Evolutionary conservation across 2,797 vertebrate species (phyloP), one percentile per base, ranked within the genome.

Genomic region (Danio albolineatus): DNA sequence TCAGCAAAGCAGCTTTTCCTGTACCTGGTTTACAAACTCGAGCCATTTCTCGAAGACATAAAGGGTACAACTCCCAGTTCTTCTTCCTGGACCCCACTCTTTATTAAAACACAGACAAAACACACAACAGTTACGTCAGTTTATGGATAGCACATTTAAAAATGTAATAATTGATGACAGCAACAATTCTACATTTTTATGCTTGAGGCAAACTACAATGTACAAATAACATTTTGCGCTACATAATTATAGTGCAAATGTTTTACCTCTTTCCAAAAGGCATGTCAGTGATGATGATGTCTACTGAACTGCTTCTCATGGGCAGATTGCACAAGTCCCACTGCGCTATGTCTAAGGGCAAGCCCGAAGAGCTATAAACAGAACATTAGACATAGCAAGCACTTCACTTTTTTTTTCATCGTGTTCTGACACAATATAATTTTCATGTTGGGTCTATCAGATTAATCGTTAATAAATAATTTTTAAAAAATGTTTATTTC

Each of bases 11-110:
- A 7, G 97, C 98, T 86, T 96, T 95, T 73, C 97, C 98, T 0
- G 95, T 95, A 12, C 92, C 95, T 0, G 96, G 97, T 9, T 93
- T 92, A 87, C 95, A 97, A 80, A 99, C 94, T 6, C 96, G 95
- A 59, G 96, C 96, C 95, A 99, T 98, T 90, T 99, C 97, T 84
- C 87, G 90, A n/a, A 99, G 93, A 87, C 97, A 98, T 19, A 95
- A 93, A 0, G 97, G 98, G 79, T 99, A 99, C 36, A 99, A 94
- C 84, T 99, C 96, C 98, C 97, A 99, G 90, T 99, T 99, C 90
- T 94, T 97, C 91, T 96, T 99, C 88, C 90, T 96, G 0, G 97
- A 99, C 44, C 97, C 98, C 88, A 99, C 98, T 89, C 98, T 99
- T 82, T 16, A 79, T 19, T 19, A 82, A 73, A n/a, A 82, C 13